These are phyloP conservation scores for Diceros bicornis DNA, from an alignment of 2,797 vertebrate species.

Conservation along the genomic window DNA sequence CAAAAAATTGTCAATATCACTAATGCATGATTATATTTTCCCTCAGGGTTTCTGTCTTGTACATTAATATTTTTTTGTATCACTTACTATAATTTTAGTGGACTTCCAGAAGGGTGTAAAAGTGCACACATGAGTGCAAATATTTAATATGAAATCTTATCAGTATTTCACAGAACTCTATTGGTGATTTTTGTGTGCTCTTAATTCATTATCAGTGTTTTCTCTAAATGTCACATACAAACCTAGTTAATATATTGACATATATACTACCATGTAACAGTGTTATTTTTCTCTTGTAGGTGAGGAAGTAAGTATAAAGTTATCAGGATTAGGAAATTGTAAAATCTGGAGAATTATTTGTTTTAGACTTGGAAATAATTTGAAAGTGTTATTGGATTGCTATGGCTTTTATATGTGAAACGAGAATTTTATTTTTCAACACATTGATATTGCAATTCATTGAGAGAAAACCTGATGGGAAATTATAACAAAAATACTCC, in stretches of 20 bases:
- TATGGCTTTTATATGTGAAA: not conserved
- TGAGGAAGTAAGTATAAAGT: not conserved
- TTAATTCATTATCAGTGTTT: not conserved
- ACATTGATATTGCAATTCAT: conserved; percentile 8
- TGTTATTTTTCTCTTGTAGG: not conserved
- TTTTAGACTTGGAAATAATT: not conserved
- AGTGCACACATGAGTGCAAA: not conserved
- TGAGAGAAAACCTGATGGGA: not conserved
- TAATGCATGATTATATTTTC: not conserved
- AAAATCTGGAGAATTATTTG: conserved; percentile 5
- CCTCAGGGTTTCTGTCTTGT: not conserved
- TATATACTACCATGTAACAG: not conserved
- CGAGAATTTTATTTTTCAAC: not conserved
- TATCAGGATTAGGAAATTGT: not conserved
- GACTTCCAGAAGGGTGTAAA: not conserved
- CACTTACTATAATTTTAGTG: not conserved
- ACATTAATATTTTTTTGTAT: not conserved
- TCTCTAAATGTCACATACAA: not conserved
- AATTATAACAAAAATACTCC: conserved; percentile 7
- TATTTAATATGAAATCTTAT: not conserved
- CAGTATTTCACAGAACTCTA: not conserved
- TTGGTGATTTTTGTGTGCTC: not conserved
- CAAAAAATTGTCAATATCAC: not conserved
- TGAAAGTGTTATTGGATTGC: not conserved
- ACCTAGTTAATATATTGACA: not conserved